These are phyloP conservation scores for Egretta garzetta DNA, from an alignment of 2,113 vertebrate species.

Conservation along the genomic window DNA sequence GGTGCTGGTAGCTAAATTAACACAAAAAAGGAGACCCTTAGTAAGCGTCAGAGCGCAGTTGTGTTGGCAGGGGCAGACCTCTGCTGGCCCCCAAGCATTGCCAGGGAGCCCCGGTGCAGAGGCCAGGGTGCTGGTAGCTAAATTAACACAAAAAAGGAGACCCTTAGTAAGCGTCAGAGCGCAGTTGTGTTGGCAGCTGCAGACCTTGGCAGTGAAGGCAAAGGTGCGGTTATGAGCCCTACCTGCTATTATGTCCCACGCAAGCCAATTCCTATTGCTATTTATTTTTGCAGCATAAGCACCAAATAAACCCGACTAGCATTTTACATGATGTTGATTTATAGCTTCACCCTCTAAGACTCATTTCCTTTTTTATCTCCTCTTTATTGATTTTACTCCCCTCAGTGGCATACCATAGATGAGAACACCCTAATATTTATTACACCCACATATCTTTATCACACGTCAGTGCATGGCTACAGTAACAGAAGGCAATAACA, in stretches of 20 bases:
- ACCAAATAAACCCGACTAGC: not conserved
- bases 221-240: not conserved
- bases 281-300: not conserved
- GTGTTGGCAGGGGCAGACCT: not conserved
- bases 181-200: not conserved
- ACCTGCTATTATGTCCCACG: not conserved
- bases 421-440: not conserved
- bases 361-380: not conserved
- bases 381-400: not conserved
- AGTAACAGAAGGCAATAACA: not conserved
- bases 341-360: not conserved
- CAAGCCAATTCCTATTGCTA: not conserved
- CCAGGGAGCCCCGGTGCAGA: accelerated
- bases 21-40: not conserved
- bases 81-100: not conserved
- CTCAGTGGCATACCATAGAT: not conserved
- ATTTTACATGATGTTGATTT: not conserved
- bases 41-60: not conserved
- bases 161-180: not conserved
- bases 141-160: not conserved
- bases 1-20: not conserved
- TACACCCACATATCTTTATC: not conserved
- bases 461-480: not conserved
- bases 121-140: not conserved
- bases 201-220: not conserved